Evolutionary conservation across 1,140 invertebrate species (phyloP), one percentile per base, ranked within the genome.

Genomic region (Hylyphantes graminicola): DNA sequence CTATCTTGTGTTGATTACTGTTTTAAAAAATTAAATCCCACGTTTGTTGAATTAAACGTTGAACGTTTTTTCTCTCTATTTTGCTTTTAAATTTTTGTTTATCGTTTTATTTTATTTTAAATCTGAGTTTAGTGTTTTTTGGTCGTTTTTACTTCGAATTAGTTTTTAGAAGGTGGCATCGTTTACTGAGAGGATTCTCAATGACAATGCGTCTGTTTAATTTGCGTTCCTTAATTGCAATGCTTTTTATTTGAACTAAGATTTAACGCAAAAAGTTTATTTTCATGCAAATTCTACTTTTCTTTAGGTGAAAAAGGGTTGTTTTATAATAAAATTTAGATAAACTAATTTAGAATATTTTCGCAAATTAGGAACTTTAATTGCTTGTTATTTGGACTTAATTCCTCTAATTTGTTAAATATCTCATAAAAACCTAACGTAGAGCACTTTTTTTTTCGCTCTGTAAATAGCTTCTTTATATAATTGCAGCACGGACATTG

Each of bases 241-340:
- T 15, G 61, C 19, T 51, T 72, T 81, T 81, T 73, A 61, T 72
- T 63, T 64, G 15, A 1, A 8, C 15, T 73, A 55, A 63, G n/a
- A 61, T 61, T 63, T 17, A 57, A 51, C 35, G 35, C 10, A 10
- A 17, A 59, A 76, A 67, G 51, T 78, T 57, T 13, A 73, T 81
- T 81, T 81, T 81, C 57, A 81, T 81, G 79, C 68, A 81, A 81
- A 81, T 81, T 72, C 63, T 64, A 63, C 50, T 81, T 73, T 51
- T 21, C 79, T 50, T 81, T 63, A 55, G 54, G 73, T 59, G 57
- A 81, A 35, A 73, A 57, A 57, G 54, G n/a, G 12, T 70, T 50
- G 51, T 78, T 81, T 81, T 55, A 81, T 81, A 54, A 81, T 70
- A 51, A 67, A 57, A 61, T n/a, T 48, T 55, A 63, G 35, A 35